Conservation (phyloP, 1,140 invertebrate genomes). For the Cyrtorhinus lividipennis region DNA sequence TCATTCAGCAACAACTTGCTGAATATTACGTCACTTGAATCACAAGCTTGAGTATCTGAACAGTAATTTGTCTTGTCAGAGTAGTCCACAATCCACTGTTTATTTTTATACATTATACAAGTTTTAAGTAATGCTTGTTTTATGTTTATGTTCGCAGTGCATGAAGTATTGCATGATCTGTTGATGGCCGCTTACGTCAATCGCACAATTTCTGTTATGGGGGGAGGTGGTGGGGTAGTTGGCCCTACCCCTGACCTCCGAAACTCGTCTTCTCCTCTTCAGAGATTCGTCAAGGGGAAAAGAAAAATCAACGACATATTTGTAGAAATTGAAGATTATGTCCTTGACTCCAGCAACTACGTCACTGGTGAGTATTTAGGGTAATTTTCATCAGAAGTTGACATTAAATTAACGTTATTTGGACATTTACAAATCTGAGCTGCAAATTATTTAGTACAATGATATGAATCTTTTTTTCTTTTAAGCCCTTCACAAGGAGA, state of each 20-base stretch:
- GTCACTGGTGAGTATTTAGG: slow-evolving; percentile 72
- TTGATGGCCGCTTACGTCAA: slow-evolving; percentile 73
- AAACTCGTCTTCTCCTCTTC: slow-evolving; percentile 68
- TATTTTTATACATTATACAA: neutral
- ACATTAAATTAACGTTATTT: too few species aligned
- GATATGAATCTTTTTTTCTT: too few species aligned
- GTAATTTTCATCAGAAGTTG: too few species aligned
- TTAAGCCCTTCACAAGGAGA: slow-evolving; percentile 27
- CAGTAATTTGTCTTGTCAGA: too few species aligned
- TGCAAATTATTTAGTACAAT: too few species aligned
- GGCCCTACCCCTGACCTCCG: slow-evolving; percentile 36
- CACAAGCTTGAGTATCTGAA: too few species aligned
- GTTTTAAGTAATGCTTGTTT: slow-evolving; percentile 14
- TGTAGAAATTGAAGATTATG: slow-evolving; percentile 83
- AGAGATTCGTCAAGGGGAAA: slow-evolving; percentile 95
- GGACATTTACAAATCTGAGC: too few species aligned
- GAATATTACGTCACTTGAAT: neutral
- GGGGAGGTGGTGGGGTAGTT: slow-evolving; percentile 43
- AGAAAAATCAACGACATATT: slow-evolving; percentile 98
- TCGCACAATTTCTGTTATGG: slow-evolving; percentile 68
- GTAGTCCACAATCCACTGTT: neutral
- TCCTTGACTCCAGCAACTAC: slow-evolving; percentile 69
- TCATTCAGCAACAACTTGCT: neutral
- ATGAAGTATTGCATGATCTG: slow-evolving; percentile 13
- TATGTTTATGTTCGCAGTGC: slow-evolving; percentile 17